Percentiles rank a stretch among this genome's conserved stretches.
phyloP scores from a whole-genome alignment of 1,140 invertebrate genomes.

The Plodia interpunctella region DNA sequence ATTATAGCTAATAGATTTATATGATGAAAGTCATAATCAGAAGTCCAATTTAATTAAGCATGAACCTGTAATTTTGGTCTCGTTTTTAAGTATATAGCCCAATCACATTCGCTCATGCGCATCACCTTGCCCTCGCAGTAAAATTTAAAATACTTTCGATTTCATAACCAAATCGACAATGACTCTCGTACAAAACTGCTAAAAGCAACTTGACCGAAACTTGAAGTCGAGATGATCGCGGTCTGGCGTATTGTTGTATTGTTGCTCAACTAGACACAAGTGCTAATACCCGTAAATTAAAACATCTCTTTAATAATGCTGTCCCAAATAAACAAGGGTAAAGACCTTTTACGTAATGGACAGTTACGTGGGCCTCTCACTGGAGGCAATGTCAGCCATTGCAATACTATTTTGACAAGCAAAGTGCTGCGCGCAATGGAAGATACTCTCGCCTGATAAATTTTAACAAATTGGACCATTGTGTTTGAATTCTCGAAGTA shows the following conservation, averaged over 20 bases:
- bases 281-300: conserved; percentile 64
- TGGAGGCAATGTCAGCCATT: conserved; percentile 69
- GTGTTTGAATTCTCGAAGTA: not conserved
- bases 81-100: no score
- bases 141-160: conserved; percentile 21
- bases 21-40: no score
- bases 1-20: no score
- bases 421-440: conserved; percentile 18
- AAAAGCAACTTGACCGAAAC: conserved; percentile 51
- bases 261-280: conserved; percentile 44
- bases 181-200: conserved; percentile 29
- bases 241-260: conserved; percentile 25
- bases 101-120: no score
- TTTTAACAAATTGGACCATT: conserved; percentile 10
- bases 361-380: conserved; percentile 58
- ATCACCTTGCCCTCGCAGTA: not conserved
- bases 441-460: not conserved
- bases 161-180: not conserved
- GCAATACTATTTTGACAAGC: conserved; percentile 60
- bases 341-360: conserved; percentile 70
- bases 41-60: no score
- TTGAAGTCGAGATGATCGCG: conserved; percentile 41
- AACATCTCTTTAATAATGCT: conserved; percentile 61
- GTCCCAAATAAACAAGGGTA: conserved; percentile 74
- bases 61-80: no score